Base-by-base conservation (phyloP, 1,140 invertebrate species). In the Ceratina japonica region DNA sequence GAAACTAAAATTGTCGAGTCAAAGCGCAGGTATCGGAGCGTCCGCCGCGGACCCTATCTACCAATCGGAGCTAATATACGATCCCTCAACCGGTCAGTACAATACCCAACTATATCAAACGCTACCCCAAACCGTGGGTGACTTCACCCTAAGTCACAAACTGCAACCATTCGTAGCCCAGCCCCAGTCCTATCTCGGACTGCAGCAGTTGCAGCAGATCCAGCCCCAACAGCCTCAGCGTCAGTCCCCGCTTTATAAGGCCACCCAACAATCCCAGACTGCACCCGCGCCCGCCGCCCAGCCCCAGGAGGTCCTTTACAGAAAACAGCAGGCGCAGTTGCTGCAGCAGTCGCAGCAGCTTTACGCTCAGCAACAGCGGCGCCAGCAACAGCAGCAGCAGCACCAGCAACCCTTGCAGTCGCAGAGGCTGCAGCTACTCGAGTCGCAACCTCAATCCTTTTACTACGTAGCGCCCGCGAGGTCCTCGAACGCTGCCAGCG, bases 101-200 rank as follows among this genome's bases (percentile, higher is more conserved):
- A 96, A 96, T 86, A 96, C 96, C 16, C 95, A 96, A 79, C 92
- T 96, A 37, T 96, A 95, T 92, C 96, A 97, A 91, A 94, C 94
- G 49, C 90, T 97, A 64, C 96, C 96, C 18, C 95, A 96, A 89
- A 95, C 94, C 27, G 93, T 94, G 75, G 95, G 95, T 76, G 95
- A 96, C 79, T 93, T 95, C 84, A 94, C 94, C 75, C 89, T 96
- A 70, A 96, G 94, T 90, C 95, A 96, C 83, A 94, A 95, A 87
- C 94, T 97, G 72, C 95, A 96, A 91, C 95, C 95, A 3, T 96
- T 94, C 90, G 95, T 96, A 24, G 94, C 95, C 72, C 94, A 94
- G 86, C 94, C 93, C 86, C 86, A 93, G 87, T 92, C 87, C 81
- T 81, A 86, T 58, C 72, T 87, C 63, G 86, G 86, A 62, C 87